Base-by-base conservation (phyloP, 1,140 invertebrate species). In the Potamilus streckersoni region DNA sequence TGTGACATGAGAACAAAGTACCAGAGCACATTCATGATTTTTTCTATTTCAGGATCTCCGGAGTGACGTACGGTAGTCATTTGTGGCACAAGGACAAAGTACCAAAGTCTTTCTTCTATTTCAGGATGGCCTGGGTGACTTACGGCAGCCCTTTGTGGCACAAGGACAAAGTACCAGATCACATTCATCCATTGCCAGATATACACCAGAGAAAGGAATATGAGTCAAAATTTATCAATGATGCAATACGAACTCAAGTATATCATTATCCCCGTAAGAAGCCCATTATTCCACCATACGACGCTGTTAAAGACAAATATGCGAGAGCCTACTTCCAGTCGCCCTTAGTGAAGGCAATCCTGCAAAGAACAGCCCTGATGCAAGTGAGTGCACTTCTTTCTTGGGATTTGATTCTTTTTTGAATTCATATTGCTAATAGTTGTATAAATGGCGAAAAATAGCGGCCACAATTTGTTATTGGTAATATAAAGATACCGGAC, bases 251-350 rank as follows among this genome's bases (percentile, higher is more conserved):
- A 62, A 84, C 82, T 20, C 57, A 66, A 8, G 78, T 76, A 64
- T 78, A 71, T 58, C 58, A 69, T 16, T 66, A 71, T 12, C 65
- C 80, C 17, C 60, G 76, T 23, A 82, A 76, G 63, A 79, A 74
- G 49, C 80, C 83, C 15, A 83, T 87, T 23, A 86, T 86, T 27
- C 84, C 86, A 3, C 73, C 73, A 16, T 88, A 88, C 74, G 72
- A 85, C 71, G 86, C 86, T 11, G 62, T 75, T 56, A 62, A 75
- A 15, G 86, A 88, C 67, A 83, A 72, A 68, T 83, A 84, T 76
- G 82, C 83, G 57, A 73, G 79, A 68, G 79, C 83, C 31, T 88
- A 88, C 74, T 88, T 88, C 80, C 74, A 84, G 76, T 84, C 83
- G 16, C 84, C 85, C 4, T 59, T 80, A 2, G 85, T 84, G 2